phyloP scores from a whole-genome alignment of 1,140 invertebrate genomes.

The Ooceraea biroi region DNA sequence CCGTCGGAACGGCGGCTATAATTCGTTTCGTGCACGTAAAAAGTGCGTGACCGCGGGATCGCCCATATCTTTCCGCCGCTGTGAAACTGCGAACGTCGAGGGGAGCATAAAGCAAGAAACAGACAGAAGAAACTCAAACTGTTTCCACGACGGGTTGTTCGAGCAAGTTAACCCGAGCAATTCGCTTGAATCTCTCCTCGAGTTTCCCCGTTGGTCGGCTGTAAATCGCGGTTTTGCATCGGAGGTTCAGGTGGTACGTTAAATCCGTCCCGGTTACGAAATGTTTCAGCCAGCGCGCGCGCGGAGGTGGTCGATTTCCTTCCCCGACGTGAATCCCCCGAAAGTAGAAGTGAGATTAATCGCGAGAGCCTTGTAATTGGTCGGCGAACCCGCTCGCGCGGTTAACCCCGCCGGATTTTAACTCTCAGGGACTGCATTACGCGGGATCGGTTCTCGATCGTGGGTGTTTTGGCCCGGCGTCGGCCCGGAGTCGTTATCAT shows the following conservation, averaged over 20 bases:
- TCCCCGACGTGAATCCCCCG: constrained; percentile 36
- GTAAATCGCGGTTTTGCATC: constrained; percentile 27
- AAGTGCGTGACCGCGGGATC: background rate
- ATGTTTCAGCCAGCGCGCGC: constrained; percentile 17
- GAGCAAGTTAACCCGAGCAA: too few species aligned
- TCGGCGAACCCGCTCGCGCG: constrained; percentile 23
- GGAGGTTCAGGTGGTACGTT: constrained; percentile 40
- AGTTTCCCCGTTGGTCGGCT: too few species aligned
- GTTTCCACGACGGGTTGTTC: too few species aligned
- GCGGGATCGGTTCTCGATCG: constrained; percentile 15
- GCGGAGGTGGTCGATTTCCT: constrained; percentile 22
- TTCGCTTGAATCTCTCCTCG: too few species aligned
- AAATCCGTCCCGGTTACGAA: constrained; percentile 28
- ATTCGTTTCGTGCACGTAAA: constrained; percentile 27
- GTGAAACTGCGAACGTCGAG: background rate
- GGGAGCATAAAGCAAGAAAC: too few species aligned
- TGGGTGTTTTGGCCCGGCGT: constrained; percentile 1
- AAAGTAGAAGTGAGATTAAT: constrained; percentile 52
- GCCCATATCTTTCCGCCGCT: background rate
- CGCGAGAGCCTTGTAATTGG: constrained; percentile 48
- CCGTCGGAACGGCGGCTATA: background rate
- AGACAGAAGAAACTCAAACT: too few species aligned
- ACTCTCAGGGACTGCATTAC: constrained; percentile 33
- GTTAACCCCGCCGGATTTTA: constrained; percentile 38
- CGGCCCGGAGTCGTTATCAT: constrained; percentile 46